A percentile compares a stretch with the other conserved stretches of the same genome.
Evolutionary conservation across 2,797 vertebrate genomes (phyloP).

Genomic region (Alcedo atthis): DNA sequence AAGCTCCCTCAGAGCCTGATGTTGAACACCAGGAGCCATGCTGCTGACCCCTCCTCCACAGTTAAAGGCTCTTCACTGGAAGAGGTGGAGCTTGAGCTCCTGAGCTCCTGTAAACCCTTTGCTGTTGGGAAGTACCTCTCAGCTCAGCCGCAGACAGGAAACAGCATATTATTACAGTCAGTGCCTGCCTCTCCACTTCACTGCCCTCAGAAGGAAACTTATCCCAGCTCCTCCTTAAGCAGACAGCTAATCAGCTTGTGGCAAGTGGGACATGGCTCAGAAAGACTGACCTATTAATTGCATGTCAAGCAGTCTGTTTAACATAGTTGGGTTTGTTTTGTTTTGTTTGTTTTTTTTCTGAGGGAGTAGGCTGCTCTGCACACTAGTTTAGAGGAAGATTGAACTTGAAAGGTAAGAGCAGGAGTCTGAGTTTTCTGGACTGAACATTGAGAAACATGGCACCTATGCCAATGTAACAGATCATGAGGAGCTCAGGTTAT

Average conservation of each 20-base stretch:
- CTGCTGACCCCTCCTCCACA: not conserved
- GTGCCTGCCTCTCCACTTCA: constrained; percentile 13
- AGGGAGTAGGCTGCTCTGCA: constrained; percentile 21
- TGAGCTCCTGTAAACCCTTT: constrained; percentile 29
- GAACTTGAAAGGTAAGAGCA: constrained; percentile 47
- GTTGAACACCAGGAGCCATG: not conserved
- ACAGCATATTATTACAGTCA: constrained; percentile 30
- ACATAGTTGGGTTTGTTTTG: not conserved
- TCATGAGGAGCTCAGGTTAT: not conserved
- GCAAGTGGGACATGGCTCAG: not conserved
- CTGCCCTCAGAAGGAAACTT: constrained; percentile 38
- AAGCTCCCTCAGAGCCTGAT: not conserved
- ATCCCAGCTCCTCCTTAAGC: constrained; percentile 31
- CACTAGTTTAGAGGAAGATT: constrained; percentile 28
- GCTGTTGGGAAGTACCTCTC: constrained; percentile 48
- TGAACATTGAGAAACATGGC: not conserved
- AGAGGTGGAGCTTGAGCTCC: constrained; percentile 51
- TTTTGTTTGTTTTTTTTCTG: not conserved
- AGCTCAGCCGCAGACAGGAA: constrained; percentile 53
- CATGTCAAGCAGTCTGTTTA: not conserved
- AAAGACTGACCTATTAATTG: not conserved
- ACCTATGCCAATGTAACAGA: not conserved
- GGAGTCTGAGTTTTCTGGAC: not conserved
- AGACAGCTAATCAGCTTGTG: constrained; percentile 43
- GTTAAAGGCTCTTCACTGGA: not conserved